These are phyloP conservation scores for Pimephales promelas DNA, from an alignment of 2,113 vertebrate species.

Conservation along the genomic window DNA sequence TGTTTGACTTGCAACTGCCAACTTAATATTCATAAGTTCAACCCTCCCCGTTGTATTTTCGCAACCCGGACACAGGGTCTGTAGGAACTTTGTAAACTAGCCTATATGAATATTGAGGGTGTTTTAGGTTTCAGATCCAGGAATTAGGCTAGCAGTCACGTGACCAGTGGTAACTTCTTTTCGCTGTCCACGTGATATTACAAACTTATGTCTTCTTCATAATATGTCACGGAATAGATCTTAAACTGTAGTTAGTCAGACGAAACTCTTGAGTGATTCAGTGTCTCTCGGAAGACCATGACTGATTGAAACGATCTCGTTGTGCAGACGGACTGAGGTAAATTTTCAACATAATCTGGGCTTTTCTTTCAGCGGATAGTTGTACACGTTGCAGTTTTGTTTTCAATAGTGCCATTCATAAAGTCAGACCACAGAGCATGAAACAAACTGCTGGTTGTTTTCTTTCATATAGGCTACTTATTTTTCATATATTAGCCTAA, in stretches of 20 bases:
- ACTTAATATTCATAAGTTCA: not conserved
- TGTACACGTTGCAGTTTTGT: constrained; percentile 35
- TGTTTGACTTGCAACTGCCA: not conserved
- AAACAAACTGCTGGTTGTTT: not conserved
- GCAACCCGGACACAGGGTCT: not conserved
- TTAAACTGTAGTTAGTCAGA: not conserved
- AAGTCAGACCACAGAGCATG: not conserved
- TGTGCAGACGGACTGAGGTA: constrained; percentile 3
- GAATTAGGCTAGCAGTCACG: constrained; percentile 21
- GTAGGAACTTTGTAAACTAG: not conserved
- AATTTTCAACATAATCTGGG: not conserved
- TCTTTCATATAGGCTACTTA: too few relatives aligned
- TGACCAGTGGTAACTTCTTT: not conserved
- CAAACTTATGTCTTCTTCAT: not conserved
- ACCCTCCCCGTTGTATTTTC: not conserved
- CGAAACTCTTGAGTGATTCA: not conserved
- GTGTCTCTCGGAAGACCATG: not conserved
- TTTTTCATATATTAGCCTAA: too few relatives aligned
- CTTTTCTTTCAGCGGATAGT: not conserved
- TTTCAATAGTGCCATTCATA: constrained; percentile 29
- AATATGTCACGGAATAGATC: constrained; percentile 2
- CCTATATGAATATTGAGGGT: not conserved
- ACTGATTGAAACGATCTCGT: not conserved
- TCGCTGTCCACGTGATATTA: constrained; percentile 21
- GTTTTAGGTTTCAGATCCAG: not conserved